Conservation (phyloP, 2,888 invertebrate genomes). For the Lucinisca nassula region DNA sequence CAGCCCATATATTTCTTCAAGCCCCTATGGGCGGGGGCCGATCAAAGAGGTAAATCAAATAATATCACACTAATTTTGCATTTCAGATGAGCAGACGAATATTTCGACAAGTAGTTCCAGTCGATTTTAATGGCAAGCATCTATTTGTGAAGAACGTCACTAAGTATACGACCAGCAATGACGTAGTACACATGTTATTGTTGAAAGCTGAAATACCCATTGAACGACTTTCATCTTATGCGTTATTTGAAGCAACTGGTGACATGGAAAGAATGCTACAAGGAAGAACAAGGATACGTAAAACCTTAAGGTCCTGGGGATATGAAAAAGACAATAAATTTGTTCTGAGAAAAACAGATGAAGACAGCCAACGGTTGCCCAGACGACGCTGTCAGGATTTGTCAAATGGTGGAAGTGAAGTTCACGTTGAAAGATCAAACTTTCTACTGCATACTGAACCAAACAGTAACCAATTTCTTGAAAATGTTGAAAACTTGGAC, state of each 20-base stretch:
- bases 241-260: constrained; percentile 40
- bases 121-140: constrained; percentile 26
- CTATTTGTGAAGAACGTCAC: constrained; percentile 37
- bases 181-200: constrained; percentile 53
- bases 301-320: constrained; percentile 52
- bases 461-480: no score
- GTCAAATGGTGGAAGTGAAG: no score
- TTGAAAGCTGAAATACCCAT: constrained; percentile 5
- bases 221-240: background rate
- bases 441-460: no score
- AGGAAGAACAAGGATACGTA: constrained; percentile 28
- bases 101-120: constrained; percentile 4
- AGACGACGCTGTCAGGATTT: no score
- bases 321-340: constrained; percentile 37
- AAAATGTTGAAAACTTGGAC: no score
- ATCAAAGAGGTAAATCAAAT: no score
- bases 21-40: no score
- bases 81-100: background rate
- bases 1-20: no score
- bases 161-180: constrained; percentile 53
- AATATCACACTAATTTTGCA: no score
- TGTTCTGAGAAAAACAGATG: constrained; percentile 15
- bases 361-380: no score
- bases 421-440: no score
- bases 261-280: constrained; percentile 30